Evolutionary conservation across 2,888 invertebrate species (phyloP), one percentile per base, ranked within the genome.

Genomic region (Drosophila putrida): DNA sequence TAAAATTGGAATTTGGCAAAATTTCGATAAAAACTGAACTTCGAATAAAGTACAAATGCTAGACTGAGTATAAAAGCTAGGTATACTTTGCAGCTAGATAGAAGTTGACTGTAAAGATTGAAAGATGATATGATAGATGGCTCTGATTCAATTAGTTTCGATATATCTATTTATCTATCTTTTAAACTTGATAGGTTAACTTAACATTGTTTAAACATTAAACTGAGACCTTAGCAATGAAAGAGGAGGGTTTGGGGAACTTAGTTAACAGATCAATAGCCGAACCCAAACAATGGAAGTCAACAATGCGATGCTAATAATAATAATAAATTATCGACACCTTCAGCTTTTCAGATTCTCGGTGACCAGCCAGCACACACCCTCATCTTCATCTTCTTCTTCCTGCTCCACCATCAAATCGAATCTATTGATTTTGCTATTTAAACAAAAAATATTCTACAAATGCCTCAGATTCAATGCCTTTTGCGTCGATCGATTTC

Each of bases 311-410:
- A 61, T 61, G 85, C 70, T 85, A 82, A 83, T 85, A 78, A 84
- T 72, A 74, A 79, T 79, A 85, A 88, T 83, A 83, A 83, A 77
- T 85, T 83, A 85, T 83, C 68, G 71, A 66, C 86, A 88, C 79
- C 88, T 82, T 71, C 57, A 71, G 60, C 20, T 31, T 53, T 49
- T 49, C 11, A 13, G 46, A 49, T 69, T 68, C 54, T 61, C 25
- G 39, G 15, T 50, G 61, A 31, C 6, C 28, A 28, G 6, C 10
- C 11, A 27, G 28, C 28, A 39, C 27, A 13, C 44, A n/a, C n/a
- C n/a, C n/a, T n/a, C n/a, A n/a, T n/a, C 49, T 47, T 50, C 49
- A 4, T 36, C 35, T 8, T 4, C 28, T 20, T 39, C 15, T 10
- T 3, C 13, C 28, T 20, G 43, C 25, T 20, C 8, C 6, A 39